Percentiles rank a stretch among this genome's conserved stretches.
Conservation (phyloP, 1,140 invertebrate genomes). For the Atopsyche davidsoni region DNA sequence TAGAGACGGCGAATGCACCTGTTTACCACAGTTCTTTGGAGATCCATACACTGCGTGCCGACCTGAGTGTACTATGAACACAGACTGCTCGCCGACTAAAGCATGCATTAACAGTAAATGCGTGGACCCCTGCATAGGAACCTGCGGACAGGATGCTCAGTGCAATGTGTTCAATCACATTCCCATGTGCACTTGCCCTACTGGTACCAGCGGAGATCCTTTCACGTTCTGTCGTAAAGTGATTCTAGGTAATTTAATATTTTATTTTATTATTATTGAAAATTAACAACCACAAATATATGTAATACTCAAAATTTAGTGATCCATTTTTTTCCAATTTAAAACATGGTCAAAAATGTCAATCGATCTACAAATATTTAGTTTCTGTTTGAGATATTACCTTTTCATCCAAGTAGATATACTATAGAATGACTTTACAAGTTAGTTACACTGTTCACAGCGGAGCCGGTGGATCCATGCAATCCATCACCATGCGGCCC, state of each 20-base stretch:
- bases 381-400: no score
- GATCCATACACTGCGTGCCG: constrained; percentile 58
- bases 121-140: constrained; percentile 65
- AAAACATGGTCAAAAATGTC: no score
- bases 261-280: background rate
- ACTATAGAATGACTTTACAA: background rate
- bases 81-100: constrained; percentile 56
- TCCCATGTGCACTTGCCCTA: constrained; percentile 63
- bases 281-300: no score
- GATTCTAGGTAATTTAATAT: background rate
- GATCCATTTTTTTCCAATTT: no score
- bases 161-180: constrained; percentile 67
- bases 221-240: constrained; percentile 54
- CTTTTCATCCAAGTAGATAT: no score
- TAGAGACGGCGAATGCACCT: constrained; percentile 54
- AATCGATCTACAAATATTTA: no score
- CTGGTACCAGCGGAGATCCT: constrained; percentile 64
- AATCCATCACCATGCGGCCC: constrained; percentile 72
- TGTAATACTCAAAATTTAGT: no score
- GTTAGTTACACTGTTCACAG: constrained; percentile 13
- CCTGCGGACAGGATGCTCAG: constrained; percentile 63
- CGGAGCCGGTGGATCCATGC: constrained; percentile 54
- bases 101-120: constrained; percentile 72
- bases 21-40: constrained; percentile 55
- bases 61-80: constrained; percentile 59